Evolutionary conservation across 1,140 invertebrate species (phyloP).

Genomic region (Penaeus japonicus): DNA sequence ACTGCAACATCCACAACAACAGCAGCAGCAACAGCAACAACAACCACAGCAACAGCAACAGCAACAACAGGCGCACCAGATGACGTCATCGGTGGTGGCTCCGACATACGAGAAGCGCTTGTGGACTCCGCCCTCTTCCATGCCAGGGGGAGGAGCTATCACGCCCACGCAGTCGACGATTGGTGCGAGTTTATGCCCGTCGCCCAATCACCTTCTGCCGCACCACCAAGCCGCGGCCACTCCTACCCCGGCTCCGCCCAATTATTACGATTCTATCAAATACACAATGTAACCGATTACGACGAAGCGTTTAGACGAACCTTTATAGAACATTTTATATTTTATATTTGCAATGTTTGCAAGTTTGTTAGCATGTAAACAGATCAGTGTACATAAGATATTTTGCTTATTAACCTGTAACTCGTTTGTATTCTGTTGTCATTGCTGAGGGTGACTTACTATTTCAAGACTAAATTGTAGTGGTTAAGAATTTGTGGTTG

Average conservation of each 20-base stretch:
- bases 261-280: slow-evolving; percentile 53
- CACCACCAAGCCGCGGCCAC: slow-evolving; percentile 42
- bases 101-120: slow-evolving; percentile 45
- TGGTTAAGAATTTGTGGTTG: no score
- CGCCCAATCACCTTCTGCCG: slow-evolving; percentile 47
- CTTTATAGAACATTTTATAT: neutral
- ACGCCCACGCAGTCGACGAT: slow-evolving; percentile 39
- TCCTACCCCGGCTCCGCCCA: slow-evolving; percentile 43
- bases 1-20: slow-evolving; percentile 2
- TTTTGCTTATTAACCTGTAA: no score
- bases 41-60: slow-evolving; percentile 39
- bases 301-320: neutral
- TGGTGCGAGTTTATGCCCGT: slow-evolving; percentile 36
- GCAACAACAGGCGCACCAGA: slow-evolving; percentile 21
- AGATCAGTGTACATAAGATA: neutral
- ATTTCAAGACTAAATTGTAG: no score
- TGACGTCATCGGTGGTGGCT: slow-evolving; percentile 27
- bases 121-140: slow-evolving; percentile 51
- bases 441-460: no score
- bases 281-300: slow-evolving; percentile 37
- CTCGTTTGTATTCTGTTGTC: no score
- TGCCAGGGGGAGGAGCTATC: slow-evolving; percentile 45
- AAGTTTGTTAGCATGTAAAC: slow-evolving; percentile 15
- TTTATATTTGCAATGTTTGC: neutral
- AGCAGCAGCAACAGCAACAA: slow-evolving; percentile 35